Conservation (phyloP, 2,888 invertebrate species). For the Arenicola marina region DNA sequence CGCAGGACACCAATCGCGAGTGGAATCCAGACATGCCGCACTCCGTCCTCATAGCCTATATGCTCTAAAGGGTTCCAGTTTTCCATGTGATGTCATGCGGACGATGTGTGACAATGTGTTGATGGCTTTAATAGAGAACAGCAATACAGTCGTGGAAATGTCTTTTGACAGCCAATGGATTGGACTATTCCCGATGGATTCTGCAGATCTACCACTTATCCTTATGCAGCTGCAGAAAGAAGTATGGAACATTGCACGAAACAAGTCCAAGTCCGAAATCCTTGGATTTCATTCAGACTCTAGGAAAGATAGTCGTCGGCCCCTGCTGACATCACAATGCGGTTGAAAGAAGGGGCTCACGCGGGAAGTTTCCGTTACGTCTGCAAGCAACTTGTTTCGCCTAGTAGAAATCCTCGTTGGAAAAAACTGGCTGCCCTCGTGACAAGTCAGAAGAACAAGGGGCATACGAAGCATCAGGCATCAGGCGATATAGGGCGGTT, state of each 20-base stretch:
- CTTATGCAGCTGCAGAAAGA: neutral
- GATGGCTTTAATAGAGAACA: too few species aligned
- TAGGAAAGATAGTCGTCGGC: neutral
- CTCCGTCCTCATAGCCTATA: neutral
- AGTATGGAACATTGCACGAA: neutral
- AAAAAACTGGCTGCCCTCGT: too few species aligned
- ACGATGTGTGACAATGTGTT: neutral
- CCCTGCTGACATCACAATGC: too few species aligned
- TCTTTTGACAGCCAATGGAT: conserved; percentile 1
- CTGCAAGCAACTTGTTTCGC: too few species aligned
- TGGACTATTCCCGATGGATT: neutral
- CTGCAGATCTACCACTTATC: neutral
- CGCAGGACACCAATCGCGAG: neutral
- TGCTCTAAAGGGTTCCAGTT: neutral
- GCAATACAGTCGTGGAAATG: too few species aligned
- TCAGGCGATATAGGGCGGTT: too few species aligned
- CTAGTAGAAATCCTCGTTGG: too few species aligned
- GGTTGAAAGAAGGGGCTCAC: too few species aligned
- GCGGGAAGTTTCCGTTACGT: too few species aligned
- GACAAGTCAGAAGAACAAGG: too few species aligned
- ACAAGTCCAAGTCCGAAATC: neutral
- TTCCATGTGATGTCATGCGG: neutral
- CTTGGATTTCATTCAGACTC: neutral
- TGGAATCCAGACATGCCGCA: neutral
- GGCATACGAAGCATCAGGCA: too few species aligned